phyloP scores from a whole-genome alignment of 37 sponge, comb jelly and placozoan species.

The Amphimedon queenslandica region DNA sequence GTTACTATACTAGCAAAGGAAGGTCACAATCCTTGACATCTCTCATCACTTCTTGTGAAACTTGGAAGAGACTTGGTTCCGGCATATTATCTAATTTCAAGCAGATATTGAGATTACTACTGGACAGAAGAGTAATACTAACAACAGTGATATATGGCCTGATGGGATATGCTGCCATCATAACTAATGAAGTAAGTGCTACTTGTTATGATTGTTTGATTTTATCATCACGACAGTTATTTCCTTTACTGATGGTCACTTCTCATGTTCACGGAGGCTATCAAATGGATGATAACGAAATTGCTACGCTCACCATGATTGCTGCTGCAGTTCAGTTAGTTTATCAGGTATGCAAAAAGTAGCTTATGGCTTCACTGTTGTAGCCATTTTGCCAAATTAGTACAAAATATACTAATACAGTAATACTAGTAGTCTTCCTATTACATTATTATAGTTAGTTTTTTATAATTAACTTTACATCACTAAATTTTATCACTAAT shows the following conservation, averaged over 20 bases:
- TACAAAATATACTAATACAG: neutral
- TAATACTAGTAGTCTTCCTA: neutral
- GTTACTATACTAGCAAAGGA: neutral
- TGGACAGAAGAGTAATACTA: constrained; percentile 51
- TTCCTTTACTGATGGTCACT: constrained; percentile 75
- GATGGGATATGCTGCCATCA: constrained; percentile 34
- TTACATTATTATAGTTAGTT: too few relatives aligned
- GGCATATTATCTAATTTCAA: neutral
- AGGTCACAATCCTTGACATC: neutral
- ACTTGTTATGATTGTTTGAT: constrained; percentile 15
- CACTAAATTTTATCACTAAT: neutral
- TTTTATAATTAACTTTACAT: constrained; percentile 2
- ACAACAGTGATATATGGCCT: constrained; percentile 54
- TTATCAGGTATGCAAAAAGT: constrained; percentile 58
- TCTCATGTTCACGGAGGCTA: constrained; percentile 69
- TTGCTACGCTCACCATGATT: constrained; percentile 47
- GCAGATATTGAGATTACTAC: constrained; percentile 13
- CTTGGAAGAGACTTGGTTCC: neutral
- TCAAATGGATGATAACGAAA: constrained; percentile 65
- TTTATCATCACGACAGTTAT: constrained; percentile 17
- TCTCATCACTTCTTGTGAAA: neutral
- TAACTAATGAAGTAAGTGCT: constrained; percentile 49
- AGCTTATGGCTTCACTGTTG: too few relatives aligned
- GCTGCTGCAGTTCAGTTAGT: constrained; percentile 36
- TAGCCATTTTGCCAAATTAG: too few relatives aligned